Conservation (phyloP, 2,797 vertebrate species). For the Parauchenoglanis punctatus region DNA sequence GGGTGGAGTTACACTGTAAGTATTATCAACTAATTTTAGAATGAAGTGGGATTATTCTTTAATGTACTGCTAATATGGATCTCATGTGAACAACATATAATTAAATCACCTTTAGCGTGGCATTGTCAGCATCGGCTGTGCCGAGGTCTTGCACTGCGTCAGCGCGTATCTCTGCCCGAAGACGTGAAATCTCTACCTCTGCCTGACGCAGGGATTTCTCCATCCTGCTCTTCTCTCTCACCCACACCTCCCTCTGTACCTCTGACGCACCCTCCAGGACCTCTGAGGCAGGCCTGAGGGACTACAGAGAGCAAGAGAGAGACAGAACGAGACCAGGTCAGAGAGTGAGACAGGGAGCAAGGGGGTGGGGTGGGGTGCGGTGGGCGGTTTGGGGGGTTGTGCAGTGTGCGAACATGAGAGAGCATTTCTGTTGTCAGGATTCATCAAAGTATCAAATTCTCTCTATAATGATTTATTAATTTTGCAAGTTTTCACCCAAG, state of each 20-base stretch:
- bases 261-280: slow-evolving; percentile 72
- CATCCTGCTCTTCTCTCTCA: slow-evolving; percentile 79
- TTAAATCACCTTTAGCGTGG: slow-evolving; percentile 81
- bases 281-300: slow-evolving; percentile 62
- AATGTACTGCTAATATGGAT: neutral
- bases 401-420: no score
- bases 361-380: no score
- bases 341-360: neutral
- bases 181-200: slow-evolving; percentile 81
- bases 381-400: no score
- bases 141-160: slow-evolving; percentile 80
- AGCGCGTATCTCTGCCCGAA: slow-evolving; percentile 83
- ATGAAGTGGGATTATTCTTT: neutral
- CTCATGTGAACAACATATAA: no score
- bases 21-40: neutral
- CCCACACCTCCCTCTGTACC: slow-evolving; percentile 87
- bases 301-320: slow-evolving; percentile 52
- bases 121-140: slow-evolving; percentile 81
- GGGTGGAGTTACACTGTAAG: neutral
- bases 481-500: no score
- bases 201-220: slow-evolving; percentile 85
- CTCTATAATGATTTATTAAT: no score
- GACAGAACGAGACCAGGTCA: neutral
- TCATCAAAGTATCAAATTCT: neutral
- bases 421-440: neutral